Conservation (phyloP, 2,113 vertebrate genomes). For the Tenebrosternarchus preto region DNA sequence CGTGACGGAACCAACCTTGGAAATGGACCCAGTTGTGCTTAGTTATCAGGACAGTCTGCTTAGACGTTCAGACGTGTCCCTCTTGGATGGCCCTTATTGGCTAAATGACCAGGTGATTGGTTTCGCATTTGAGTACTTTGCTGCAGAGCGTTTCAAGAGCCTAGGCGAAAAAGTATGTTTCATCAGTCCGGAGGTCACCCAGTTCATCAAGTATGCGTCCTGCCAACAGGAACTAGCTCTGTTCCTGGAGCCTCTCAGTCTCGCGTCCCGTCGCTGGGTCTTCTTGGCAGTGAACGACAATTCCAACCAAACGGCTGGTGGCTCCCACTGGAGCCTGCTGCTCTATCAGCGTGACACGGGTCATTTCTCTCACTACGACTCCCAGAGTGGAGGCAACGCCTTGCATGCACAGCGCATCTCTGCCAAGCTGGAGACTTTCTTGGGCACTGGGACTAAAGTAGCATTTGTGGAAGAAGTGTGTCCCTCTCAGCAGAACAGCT, state of each 20-base stretch:
- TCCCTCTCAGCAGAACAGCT: constrained; percentile 93
- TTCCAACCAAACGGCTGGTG: constrained; percentile 86
- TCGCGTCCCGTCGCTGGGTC: constrained; percentile 78
- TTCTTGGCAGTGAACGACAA: constrained; percentile 96
- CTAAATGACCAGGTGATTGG: constrained; percentile 95
- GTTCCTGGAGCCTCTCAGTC: constrained; percentile 88
- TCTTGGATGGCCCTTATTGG: constrained; percentile 92
- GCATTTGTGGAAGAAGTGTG: constrained; percentile 84
- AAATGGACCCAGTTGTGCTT: constrained; percentile 92
- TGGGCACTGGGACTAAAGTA: constrained; percentile 72
- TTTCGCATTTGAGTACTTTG: constrained; percentile 94
- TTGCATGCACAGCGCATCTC: constrained; percentile 85
- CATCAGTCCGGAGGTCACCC: constrained; percentile 93
- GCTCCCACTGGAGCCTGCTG: constrained; percentile 95
- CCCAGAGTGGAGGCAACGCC: constrained; percentile 85
- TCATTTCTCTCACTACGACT: constrained; percentile 92
- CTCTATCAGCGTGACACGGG: constrained; percentile 82
- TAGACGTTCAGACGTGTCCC: constrained; percentile 84
- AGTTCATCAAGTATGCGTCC: constrained; percentile 93
- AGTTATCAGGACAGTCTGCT: constrained; percentile 95
- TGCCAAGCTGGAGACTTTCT: constrained; percentile 81
- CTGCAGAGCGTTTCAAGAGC: constrained; percentile 78
- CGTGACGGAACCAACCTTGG: constrained; percentile 32
- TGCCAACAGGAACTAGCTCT: constrained; percentile 82
- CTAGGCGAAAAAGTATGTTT: constrained; percentile 77